Base-by-base conservation (phyloP, 1,140 invertebrate genomes). In the Aphis craccivora region DNA sequence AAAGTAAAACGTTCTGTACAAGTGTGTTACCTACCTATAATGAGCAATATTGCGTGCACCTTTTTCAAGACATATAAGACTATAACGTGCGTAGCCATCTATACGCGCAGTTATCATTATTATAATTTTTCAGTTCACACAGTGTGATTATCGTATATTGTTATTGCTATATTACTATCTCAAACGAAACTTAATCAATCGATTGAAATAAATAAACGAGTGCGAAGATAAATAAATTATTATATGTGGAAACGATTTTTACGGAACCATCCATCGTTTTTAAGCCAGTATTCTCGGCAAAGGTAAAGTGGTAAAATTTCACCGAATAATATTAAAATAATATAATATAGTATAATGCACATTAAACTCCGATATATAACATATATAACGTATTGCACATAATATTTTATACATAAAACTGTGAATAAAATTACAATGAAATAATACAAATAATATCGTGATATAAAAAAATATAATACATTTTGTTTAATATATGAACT, bases 191-290 rank as follows among this genome's bases (percentile, higher is more conserved):
- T 9, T 30, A 30, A 43, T 86, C 83, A 9, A 86, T 86, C 83
- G 11, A 30, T 40, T 40, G 7, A n/a, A 60, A 60, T 30, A 25
- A 76, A 76, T n/a, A 35, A 76, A 20, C 60, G 14, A 67, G 60
- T 67, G 23, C 23, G 40, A 22, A 0, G 18, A 76, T 35, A n/a
- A n/a, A 87, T 20, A n/a, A 22, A n/a, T 25, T 43, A 11, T 86
- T 88, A 51, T 51, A 88, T 88, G 86, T 88, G 86, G 86, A 45
- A n/a, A 35, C 43, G 7, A 88, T 88, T 88, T 51, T 7, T 88
- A 48, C 45, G 30, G 30, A 88, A 51, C 20, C 51, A 88, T 51
- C 86, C 25, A 45, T 51, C 35, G 35, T 8, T 48, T 88, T 88
- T 88, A 18, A 20, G 45, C 30, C 45, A 48, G n/a, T 51, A 51